A percentile compares a stretch with the other conserved stretches of the same genome.
phyloP scores from a whole-genome alignment of 2,113 vertebrate species.

The Octodon degus region DNA sequence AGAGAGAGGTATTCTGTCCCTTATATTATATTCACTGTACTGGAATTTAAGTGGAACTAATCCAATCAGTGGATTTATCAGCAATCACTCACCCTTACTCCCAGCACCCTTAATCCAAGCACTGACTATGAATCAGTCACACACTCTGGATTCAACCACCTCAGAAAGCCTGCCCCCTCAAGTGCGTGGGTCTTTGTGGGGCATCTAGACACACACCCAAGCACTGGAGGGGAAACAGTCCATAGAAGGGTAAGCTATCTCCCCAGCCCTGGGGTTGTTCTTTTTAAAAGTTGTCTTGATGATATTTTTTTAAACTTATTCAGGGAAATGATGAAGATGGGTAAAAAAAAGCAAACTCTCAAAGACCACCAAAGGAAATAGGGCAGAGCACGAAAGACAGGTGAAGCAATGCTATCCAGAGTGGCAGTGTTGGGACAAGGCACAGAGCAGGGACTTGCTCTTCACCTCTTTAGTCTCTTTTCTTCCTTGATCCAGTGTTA shows the following conservation, averaged over 20 bases:
- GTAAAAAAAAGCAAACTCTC: constrained; percentile 11
- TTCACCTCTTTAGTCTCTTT: neutral
- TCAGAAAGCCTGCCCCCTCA: neutral
- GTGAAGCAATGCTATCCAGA: neutral
- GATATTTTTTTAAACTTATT: neutral
- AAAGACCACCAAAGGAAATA: neutral
- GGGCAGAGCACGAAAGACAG: neutral
- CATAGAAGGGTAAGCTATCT: neutral
- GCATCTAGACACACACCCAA: neutral
- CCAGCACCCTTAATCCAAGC: neutral
- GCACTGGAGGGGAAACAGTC: neutral
- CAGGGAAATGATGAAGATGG: neutral
- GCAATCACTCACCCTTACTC: neutral
- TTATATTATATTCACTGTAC: neutral
- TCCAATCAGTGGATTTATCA: neutral
- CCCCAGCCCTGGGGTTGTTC: neutral
- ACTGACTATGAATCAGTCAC: neutral
- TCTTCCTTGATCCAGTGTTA: neutral
- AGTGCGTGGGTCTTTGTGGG: neutral
- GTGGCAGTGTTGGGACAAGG: neutral
- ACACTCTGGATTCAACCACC: neutral
- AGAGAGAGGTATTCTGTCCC: neutral
- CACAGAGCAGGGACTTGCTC: neutral
- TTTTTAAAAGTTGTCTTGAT: neutral
- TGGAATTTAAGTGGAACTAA: neutral